Evolutionary conservation across 1,140 invertebrate species (phyloP), one percentile per base, ranked within the genome.

Genomic region (Mesaphorura yosii): DNA sequence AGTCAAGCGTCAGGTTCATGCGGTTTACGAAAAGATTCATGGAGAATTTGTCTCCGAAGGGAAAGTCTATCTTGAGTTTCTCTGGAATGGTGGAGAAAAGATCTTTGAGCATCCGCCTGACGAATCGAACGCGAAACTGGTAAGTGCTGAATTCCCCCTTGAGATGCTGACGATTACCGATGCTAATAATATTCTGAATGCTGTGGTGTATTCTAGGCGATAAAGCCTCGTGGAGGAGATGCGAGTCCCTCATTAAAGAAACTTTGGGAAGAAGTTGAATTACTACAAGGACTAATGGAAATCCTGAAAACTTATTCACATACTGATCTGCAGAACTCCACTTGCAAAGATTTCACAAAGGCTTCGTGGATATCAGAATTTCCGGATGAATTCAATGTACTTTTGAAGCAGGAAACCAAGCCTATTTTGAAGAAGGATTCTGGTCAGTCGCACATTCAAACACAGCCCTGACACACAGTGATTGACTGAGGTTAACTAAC

Each of bases 31-130:
- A 45, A 63, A 58, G 39, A 19, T 34, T 34, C 55, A 63, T 41
- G 60, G 57, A 15, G 58, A 59, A 42, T 55, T 38, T 44, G 22
- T 45, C 10, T 39, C 57, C 7, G 38, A 55, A 7, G 60, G 60
- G 26, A 59, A 63, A 45, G 54, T 59, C 10, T 63, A 42, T 22
- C 31, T 63, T 10, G 60, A 63, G 23, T 63, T 59, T 50, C 1
- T 59, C 7, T 63, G 54, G 54, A 25, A 47, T 1, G 57, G 59
- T 17, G 57, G 57, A 2, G 51, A 48, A 6, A 12, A 14, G 17
- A 15, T 59, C 10, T 63, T 63, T 50, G 60, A 59, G 28, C 1
- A 34, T 19, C 60, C 60, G 22, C 57, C 53, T 0, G 25, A 37
- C 12, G 53, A 23, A 20, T 6, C 54, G 22, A 17, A 20, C 23